Percentiles rank a stretch among this genome's conserved stretches.
Evolutionary conservation across 1,140 invertebrate genomes (phyloP).

Genomic region (Gyrodactylus salaris): DNA sequence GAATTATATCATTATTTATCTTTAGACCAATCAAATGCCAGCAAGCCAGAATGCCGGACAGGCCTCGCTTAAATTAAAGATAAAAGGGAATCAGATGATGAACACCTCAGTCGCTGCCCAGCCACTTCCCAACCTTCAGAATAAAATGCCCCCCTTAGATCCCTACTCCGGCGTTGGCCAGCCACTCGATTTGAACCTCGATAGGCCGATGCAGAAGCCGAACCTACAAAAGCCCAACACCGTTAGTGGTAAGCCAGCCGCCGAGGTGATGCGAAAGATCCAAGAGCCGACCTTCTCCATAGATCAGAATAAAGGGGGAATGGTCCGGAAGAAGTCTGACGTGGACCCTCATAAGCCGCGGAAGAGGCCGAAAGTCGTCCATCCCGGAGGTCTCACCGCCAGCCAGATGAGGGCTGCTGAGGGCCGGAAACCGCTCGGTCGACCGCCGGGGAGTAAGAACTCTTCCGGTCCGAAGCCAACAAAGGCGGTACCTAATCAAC

Average conservation of each 20-base stretch:
- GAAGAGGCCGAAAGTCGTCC: not conserved
- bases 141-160: too few relatives aligned
- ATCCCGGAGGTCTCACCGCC: not conserved
- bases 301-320: not conserved
- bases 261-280: not conserved
- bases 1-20: too few relatives aligned
- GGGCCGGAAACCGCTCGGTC: not conserved
- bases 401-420: not conserved
- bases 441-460: not conserved
- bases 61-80: not conserved
- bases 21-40: too few relatives aligned
- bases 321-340: not conserved
- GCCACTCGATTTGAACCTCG: too few relatives aligned
- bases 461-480: not conserved
- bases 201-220: not conserved
- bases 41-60: too few relatives aligned
- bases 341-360: not conserved
- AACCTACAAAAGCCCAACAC: too few relatives aligned
- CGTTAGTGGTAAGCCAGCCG: not conserved
- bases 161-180: too few relatives aligned
- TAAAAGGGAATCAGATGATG: too few relatives aligned
- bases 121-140: too few relatives aligned
- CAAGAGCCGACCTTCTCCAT: not conserved
- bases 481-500: not conserved
- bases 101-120: too few relatives aligned